Evolutionary conservation across 2,113 vertebrate genomes (phyloP).

Genomic region (Channa maculata): DNA sequence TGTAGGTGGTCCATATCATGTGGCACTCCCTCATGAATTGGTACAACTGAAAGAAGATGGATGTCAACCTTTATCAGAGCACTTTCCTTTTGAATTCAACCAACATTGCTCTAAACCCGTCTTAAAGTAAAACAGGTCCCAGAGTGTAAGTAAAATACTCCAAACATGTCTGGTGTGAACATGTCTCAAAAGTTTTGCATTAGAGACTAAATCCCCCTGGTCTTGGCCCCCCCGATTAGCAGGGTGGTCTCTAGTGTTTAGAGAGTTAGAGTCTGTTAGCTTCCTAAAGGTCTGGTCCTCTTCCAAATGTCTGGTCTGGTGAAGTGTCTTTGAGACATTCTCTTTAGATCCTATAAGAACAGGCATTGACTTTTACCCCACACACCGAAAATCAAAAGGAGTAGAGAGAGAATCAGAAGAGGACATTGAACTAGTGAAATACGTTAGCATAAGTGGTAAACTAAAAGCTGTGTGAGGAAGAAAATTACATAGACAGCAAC

Average conservation of each 20-base stretch:
- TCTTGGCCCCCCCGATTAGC: background rate
- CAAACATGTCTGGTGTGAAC: slow-evolving; percentile 46
- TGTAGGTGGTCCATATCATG: slow-evolving; percentile 23
- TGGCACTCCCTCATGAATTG: background rate
- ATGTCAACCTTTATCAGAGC: slow-evolving; percentile 6
- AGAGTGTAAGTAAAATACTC: slow-evolving; percentile 44
- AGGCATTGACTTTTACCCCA: no score
- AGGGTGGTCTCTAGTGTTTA: slow-evolving; percentile 52
- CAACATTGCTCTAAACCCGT: slow-evolving; percentile 9
- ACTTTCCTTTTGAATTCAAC: slow-evolving; percentile 24
- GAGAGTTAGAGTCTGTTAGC: slow-evolving; percentile 13
- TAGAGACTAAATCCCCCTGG: slow-evolving; percentile 18
- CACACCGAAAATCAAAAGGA: no score
- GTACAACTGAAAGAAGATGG: slow-evolving; percentile 4
- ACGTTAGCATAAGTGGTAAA: no score
- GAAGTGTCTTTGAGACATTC: no score
- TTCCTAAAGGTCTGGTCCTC: slow-evolving; percentile 35
- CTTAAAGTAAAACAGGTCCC: slow-evolving; percentile 21
- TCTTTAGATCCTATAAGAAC: no score
- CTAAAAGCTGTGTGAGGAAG: no score
- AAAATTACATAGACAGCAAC: no score
- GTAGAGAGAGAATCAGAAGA: no score
- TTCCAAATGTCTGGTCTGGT: slow-evolving; percentile 50
- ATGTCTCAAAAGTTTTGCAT: slow-evolving; percentile 22
- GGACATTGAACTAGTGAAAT: no score